phyloP scores from a whole-genome alignment of 2,888 invertebrate genomes.

The Plutella xylostella region DNA sequence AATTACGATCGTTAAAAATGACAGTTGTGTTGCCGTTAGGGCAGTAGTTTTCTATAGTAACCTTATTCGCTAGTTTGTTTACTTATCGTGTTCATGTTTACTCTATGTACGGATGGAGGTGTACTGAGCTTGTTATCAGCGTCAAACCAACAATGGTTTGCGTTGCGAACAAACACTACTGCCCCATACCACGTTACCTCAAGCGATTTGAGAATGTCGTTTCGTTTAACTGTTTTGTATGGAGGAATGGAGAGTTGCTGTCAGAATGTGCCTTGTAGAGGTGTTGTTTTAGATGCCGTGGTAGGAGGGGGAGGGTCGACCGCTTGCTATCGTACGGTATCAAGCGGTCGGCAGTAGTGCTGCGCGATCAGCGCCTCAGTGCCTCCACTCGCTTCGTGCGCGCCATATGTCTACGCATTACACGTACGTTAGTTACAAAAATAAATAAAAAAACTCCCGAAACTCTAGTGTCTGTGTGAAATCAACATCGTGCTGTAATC shows the following conservation, averaged over 20 bases:
- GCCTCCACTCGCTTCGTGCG: conserved; percentile 47
- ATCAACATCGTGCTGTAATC: too few species aligned
- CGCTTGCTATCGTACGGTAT: conserved; percentile 56
- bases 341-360: not conserved
- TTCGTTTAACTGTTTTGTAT: too few species aligned
- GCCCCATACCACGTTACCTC: not conserved
- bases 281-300: conserved; percentile 30
- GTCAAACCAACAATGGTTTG: conserved; percentile 29
- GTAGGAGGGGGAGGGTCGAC: conserved; percentile 53
- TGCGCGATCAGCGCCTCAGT: conserved; percentile 51
- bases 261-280: conserved; percentile 13
- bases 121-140: conserved; percentile 44
- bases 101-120: conserved; percentile 23
- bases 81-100: conserved; percentile 20
- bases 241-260: conserved; percentile 7
- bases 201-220: too few species aligned
- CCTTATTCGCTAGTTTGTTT: conserved; percentile 3
- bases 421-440: too few species aligned
- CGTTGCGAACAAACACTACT: conserved; percentile 4
- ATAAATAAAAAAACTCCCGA: too few species aligned
- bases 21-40: not conserved
- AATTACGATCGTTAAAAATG: not conserved
- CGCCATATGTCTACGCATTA: too few species aligned
- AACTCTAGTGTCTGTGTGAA: too few species aligned
- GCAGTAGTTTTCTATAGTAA: not conserved